Evolutionary conservation across 1,140 invertebrate species (phyloP).

Genomic region (Acyrthosiphon pisum): DNA sequence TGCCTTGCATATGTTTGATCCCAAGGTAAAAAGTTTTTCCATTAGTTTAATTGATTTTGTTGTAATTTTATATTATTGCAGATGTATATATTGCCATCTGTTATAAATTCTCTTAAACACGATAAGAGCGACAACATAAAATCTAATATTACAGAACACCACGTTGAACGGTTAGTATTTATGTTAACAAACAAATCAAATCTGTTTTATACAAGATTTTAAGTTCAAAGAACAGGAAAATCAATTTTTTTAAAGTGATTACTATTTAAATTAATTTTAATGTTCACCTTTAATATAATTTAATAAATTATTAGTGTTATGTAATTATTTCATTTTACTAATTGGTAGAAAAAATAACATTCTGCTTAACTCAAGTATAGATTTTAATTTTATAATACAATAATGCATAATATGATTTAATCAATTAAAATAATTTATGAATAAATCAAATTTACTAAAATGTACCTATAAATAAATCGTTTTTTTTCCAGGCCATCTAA

Average conservation of each 20-base stretch:
- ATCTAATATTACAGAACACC: neutral
- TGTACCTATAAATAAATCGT: neutral
- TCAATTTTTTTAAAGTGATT: neutral
- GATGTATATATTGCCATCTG: neutral
- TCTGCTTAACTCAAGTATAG: neutral
- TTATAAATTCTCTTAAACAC: neutral
- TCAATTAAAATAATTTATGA: neutral
- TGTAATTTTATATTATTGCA: neutral
- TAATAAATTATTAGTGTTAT: no score
- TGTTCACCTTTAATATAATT: no score
- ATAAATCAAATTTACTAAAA: no score
- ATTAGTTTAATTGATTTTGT: neutral
- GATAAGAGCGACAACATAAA: neutral
- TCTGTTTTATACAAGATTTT: neutral
- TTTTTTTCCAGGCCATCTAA: conserved; percentile 40
- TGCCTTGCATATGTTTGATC: conserved; percentile 70
- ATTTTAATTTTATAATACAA: no score
- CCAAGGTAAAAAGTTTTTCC: conserved; percentile 61
- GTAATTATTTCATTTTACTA: neutral
- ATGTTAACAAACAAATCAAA: neutral
- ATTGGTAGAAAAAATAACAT: neutral
- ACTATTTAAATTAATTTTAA: neutral
- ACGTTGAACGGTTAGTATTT: conserved; percentile 29
- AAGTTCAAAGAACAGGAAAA: neutral
- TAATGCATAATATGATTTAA: neutral